These are phyloP conservation scores for Pseudachorutes palmiensis DNA, from an alignment of 1,140 invertebrate species.

Conservation along the genomic window DNA sequence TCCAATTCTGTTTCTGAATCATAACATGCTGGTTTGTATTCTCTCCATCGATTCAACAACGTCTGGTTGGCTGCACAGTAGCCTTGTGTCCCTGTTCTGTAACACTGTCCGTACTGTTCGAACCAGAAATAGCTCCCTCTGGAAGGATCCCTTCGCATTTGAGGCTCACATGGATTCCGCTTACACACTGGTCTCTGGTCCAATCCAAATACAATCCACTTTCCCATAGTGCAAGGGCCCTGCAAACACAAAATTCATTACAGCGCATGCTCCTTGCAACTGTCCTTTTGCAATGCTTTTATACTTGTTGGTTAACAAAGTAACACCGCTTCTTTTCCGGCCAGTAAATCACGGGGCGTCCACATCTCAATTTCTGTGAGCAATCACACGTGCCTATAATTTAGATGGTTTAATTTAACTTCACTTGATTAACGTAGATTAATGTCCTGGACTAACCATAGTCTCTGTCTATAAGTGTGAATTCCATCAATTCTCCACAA, in stretches of 20 bases:
- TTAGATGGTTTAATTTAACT: background rate
- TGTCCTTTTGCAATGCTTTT: background rate
- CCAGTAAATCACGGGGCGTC: conserved; percentile 34
- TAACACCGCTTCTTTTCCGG: conserved; percentile 30
- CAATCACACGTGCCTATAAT: conserved; percentile 27
- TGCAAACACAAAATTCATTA: conserved; percentile 3
- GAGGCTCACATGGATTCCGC: conserved; percentile 20
- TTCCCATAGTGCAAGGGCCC: conserved; percentile 32
- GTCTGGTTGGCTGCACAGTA: conserved; percentile 25
- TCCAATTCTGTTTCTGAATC: conserved; percentile 4
- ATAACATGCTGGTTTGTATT: conserved; percentile 30
- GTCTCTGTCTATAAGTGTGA: conserved; percentile 26
- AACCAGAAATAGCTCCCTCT: conserved; percentile 26
- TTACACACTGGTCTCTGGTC: conserved; percentile 26
- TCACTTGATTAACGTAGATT: background rate
- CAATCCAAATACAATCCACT: conserved; percentile 36
- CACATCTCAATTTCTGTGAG: conserved; percentile 30
- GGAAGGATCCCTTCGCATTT: conserved; percentile 15
- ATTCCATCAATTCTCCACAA: conserved; percentile 33
- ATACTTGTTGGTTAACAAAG: conserved; percentile 26
- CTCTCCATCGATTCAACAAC: conserved; percentile 22
- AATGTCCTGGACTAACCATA: conserved; percentile 11
- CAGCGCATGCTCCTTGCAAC: background rate
- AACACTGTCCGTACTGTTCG: conserved; percentile 26
- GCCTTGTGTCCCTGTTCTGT: conserved; percentile 26